Evolutionary conservation across 2,797 vertebrate genomes (phyloP).

Genomic region (Typhlichthys eigenmanni): DNA sequence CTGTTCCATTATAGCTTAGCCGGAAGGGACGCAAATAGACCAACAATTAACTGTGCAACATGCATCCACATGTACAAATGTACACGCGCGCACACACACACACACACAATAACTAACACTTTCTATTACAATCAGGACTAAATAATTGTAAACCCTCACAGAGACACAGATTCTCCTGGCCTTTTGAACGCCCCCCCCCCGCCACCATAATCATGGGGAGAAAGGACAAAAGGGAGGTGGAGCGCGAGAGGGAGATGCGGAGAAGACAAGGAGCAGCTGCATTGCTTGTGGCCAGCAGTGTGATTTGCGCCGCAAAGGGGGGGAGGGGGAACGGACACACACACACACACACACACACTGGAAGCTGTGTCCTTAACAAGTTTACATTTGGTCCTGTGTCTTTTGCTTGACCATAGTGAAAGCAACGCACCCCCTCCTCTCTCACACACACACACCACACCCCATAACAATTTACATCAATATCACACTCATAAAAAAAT

Average conservation of each 20-base stretch:
- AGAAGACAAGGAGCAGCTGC: constrained; percentile 88
- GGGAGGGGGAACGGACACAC: too few species aligned
- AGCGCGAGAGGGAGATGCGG: constrained; percentile 35
- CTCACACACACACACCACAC: too few species aligned
- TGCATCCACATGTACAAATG: constrained; percentile 13
- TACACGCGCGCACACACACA: background rate
- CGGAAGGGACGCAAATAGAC: constrained; percentile 73
- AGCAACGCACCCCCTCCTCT: too few species aligned
- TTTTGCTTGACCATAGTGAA: background rate
- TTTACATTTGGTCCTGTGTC: constrained; percentile 39
- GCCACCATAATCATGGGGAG: constrained; percentile 82
- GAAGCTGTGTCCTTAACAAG: constrained; percentile 16
- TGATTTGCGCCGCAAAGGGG: constrained; percentile 59
- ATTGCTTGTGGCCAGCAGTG: constrained; percentile 77
- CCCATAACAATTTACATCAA: too few species aligned
- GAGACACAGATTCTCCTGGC: constrained; percentile 31
- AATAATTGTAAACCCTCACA: constrained; percentile 45
- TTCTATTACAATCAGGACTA: constrained; percentile 27
- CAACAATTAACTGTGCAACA: constrained; percentile 56
- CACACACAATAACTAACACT: background rate
- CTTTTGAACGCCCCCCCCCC: constrained; percentile 80
- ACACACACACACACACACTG: constrained; percentile 19
- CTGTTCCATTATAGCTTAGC: constrained; percentile 64
- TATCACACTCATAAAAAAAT: too few species aligned
- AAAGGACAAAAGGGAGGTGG: constrained; percentile 48